phyloP scores from a whole-genome alignment of 1,140 invertebrate genomes.

The Ips typographus region DNA sequence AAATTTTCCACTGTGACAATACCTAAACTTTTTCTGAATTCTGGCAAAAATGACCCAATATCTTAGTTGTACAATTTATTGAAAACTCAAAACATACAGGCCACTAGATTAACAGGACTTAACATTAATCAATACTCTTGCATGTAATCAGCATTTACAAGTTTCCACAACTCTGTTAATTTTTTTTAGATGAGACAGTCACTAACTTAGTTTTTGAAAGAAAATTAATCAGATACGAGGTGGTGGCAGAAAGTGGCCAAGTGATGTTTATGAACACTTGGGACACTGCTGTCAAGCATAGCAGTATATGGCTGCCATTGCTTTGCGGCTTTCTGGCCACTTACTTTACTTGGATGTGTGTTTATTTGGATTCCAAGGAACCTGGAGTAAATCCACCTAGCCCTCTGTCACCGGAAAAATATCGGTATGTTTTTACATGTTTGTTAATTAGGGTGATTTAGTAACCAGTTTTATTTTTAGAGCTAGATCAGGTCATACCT shows the following conservation, averaged over 20 bases:
- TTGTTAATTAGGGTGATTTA: background rate
- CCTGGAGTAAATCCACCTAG: conserved; percentile 56
- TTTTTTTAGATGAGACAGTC: conserved; percentile 42
- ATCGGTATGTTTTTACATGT: conserved; percentile 40
- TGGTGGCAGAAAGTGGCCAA: conserved; percentile 42
- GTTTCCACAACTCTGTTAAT: background rate
- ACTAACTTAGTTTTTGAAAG: conserved; percentile 40
- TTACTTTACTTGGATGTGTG: conserved; percentile 53
- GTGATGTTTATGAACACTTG: conserved; percentile 43
- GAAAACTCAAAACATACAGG: no score
- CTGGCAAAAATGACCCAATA: no score
- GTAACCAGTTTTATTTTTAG: conserved; percentile 39
- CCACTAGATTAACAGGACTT: no score
- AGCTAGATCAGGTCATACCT: conserved; percentile 45
- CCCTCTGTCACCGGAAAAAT: conserved; percentile 52
- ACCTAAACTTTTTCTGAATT: no score
- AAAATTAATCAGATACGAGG: conserved; percentile 42
- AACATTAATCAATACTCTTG: no score
- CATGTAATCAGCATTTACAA: no score
- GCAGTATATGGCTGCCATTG: conserved; percentile 45
- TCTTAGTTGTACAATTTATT: no score
- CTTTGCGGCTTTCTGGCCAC: conserved; percentile 46
- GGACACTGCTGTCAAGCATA: conserved; percentile 36
- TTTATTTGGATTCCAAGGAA: conserved; percentile 56
- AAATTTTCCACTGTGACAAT: no score